A percentile compares a stretch with the other conserved stretches of the same genome.
phyloP scores from a whole-genome alignment of 2,113 vertebrate genomes.

The Lathamus discolor region DNA sequence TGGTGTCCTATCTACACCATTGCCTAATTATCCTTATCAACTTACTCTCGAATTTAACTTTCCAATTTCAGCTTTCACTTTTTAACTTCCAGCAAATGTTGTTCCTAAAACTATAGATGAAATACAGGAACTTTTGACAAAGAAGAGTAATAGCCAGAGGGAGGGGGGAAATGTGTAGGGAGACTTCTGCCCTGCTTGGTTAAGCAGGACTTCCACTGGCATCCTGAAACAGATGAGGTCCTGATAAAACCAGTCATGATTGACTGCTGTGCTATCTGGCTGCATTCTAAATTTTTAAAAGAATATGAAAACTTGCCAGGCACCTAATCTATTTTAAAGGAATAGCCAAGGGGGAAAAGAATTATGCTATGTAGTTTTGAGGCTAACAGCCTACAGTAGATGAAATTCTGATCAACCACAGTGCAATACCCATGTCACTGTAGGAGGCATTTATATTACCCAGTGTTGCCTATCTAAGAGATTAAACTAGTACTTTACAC shows the following conservation, averaged over 20 bases:
- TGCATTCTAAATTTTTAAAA: constrained; percentile 26
- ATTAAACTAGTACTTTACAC: background rate
- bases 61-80: background rate
- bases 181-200: constrained; percentile 12
- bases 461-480: background rate
- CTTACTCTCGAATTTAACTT: background rate
- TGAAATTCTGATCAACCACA: background rate
- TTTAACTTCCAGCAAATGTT: background rate
- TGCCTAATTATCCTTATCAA: background rate
- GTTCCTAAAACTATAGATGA: background rate
- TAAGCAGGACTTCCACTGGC: constrained; percentile 25
- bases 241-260: constrained; percentile 24
- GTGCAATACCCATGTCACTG: background rate
- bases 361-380: background rate
- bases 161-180: background rate
- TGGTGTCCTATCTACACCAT: background rate
- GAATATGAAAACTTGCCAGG: constrained; percentile 32
- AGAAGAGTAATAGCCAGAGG: background rate
- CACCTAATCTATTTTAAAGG: constrained; percentile 2
- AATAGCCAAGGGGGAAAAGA: background rate
- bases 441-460: background rate
- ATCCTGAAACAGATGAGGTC: constrained; percentile 38
- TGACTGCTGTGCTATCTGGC: constrained; percentile 33
- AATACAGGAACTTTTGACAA: background rate
- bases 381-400: background rate